phyloP scores from a whole-genome alignment of 2,113 vertebrate genomes.

The Myrmecobius fasciatus region DNA sequence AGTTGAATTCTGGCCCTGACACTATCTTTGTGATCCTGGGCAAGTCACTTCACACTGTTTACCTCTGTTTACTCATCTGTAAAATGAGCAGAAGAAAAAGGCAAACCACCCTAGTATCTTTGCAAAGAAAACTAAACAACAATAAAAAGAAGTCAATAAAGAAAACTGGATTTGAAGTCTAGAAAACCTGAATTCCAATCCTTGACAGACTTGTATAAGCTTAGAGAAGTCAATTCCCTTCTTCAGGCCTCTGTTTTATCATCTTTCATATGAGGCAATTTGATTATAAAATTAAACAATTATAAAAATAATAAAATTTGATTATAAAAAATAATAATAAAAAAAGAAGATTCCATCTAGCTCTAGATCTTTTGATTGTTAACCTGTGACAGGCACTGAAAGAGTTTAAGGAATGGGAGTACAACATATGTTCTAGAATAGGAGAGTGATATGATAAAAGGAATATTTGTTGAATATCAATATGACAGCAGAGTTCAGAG shows the following conservation, averaged over 20 bases:
- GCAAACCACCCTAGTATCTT: background rate
- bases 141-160: background rate
- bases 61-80: no score
- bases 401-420: background rate
- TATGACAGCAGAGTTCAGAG: accelerated
- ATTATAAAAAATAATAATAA: no score
- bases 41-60: background rate
- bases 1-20: background rate
- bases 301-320: no score
- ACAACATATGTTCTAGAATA: background rate
- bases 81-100: background rate
- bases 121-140: background rate
- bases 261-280: background rate
- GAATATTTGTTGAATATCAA: background rate
- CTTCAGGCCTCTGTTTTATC: background rate
- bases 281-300: background rate
- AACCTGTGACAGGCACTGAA: background rate
- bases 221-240: background rate
- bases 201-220: background rate
- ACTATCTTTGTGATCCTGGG: background rate
- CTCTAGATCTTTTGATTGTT: background rate
- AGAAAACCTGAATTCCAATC: background rate
- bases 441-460: background rate
- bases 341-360: background rate
- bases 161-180: background rate